Evolutionary conservation across 2,113 vertebrate species (phyloP).

Genomic region (Dendrocopos noguchii): DNA sequence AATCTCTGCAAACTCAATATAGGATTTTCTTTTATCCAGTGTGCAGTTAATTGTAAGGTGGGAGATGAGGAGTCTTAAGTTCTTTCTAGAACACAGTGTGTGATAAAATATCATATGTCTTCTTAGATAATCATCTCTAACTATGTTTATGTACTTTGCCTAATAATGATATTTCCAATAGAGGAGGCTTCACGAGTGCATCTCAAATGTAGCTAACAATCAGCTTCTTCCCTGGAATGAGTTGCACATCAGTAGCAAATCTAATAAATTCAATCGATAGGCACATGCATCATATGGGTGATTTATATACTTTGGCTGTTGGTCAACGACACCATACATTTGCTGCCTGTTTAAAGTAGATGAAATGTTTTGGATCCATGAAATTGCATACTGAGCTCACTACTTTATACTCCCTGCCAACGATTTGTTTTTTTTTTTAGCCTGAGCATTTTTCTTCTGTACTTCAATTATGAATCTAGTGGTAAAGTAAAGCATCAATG

Average conservation of each 20-base stretch:
- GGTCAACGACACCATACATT: background rate
- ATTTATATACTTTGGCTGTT: slow-evolving; percentile 31
- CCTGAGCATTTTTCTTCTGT: background rate
- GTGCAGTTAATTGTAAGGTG: background rate
- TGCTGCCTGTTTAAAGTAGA: slow-evolving; percentile 21
- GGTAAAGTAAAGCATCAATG: background rate
- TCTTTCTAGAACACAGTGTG: background rate
- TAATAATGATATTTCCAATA: background rate
- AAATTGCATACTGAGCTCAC: background rate
- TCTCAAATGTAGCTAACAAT: background rate
- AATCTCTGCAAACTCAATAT: background rate
- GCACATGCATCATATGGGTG: background rate
- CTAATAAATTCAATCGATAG: background rate
- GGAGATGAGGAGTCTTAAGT: background rate
- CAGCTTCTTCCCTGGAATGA: background rate
- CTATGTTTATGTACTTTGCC: background rate
- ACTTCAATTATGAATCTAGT: background rate
- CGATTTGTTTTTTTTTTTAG: background rate
- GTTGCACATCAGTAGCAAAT: background rate
- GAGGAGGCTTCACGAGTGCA: background rate
- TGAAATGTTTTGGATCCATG: background rate
- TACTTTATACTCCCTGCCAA: background rate
- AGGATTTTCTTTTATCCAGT: background rate
- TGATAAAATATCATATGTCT: background rate
- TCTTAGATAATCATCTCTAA: background rate